Evolutionary conservation across 2,888 invertebrate species (phyloP).

Genomic region (Thelaira solivaga): DNA sequence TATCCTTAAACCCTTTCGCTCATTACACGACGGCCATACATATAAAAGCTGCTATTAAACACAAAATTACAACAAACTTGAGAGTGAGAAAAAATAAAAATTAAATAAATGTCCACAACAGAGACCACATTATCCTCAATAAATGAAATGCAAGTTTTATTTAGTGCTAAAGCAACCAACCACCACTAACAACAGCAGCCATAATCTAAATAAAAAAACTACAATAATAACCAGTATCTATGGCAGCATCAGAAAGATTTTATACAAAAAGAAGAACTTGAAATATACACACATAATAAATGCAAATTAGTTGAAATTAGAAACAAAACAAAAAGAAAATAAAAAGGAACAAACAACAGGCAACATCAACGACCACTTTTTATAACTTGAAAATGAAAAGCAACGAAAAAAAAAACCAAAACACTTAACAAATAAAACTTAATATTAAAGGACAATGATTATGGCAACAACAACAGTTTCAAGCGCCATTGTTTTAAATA

Average conservation of each 20-base stretch:
- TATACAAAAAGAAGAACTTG: constrained; percentile 7
- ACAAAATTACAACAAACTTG: not conserved
- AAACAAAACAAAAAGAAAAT: constrained; percentile 4
- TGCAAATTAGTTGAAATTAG: constrained; percentile 61
- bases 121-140: not conserved
- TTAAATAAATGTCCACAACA: not conserved
- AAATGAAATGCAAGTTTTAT: not conserved
- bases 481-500: constrained; percentile 54
- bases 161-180: constrained; percentile 23
- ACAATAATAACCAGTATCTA: constrained; percentile 5
- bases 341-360: not conserved
- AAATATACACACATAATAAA: constrained; percentile 53
- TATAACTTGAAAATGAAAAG: constrained; percentile 10
- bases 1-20: constrained; percentile 43
- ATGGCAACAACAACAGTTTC: constrained; percentile 19
- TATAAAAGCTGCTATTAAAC: too few relatives aligned
- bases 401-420: not conserved
- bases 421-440: not conserved
- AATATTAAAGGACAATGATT: constrained; percentile 32
- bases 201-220: not conserved
- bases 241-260: constrained; percentile 29
- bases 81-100: not conserved
- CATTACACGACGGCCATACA: too few relatives aligned
- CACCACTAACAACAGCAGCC: not conserved
- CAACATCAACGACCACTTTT: constrained; percentile 45